These are phyloP conservation scores for Puffinus mauretanicus DNA, from an alignment of 2,113 vertebrate species.

Conservation along the genomic window DNA sequence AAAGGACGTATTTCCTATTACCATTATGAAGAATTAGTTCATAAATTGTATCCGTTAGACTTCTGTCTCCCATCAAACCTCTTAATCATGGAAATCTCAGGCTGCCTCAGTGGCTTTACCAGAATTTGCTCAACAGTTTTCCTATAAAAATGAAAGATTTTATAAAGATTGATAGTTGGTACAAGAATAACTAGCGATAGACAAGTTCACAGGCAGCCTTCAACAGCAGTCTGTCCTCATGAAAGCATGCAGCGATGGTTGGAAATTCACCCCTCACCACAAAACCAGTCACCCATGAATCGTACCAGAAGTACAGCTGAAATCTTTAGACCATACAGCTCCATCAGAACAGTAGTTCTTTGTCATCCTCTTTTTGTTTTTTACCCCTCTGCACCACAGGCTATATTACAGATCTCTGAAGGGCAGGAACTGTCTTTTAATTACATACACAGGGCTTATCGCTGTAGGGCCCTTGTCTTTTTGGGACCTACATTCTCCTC, in stretches of 20 bases:
- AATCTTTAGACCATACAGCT: background rate
- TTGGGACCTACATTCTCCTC: background rate
- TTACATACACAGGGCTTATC: background rate
- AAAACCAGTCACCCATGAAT: background rate
- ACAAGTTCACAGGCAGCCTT: background rate
- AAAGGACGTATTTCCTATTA: background rate
- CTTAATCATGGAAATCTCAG: background rate
- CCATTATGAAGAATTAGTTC: background rate
- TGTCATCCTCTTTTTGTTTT: background rate
- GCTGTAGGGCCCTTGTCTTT: background rate
- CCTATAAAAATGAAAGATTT: background rate
- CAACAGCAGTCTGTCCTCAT: background rate
- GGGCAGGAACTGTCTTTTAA: background rate
- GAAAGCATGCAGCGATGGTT: background rate
- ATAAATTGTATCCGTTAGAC: background rate
- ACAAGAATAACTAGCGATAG: background rate
- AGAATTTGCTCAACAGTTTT: background rate
- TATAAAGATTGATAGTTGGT: background rate
- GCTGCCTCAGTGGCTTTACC: background rate
- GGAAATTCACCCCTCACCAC: background rate
- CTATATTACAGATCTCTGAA: background rate
- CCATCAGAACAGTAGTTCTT: background rate
- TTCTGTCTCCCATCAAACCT: background rate
- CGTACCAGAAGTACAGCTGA: background rate
- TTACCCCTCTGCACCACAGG: background rate